Percentiles rank a stretch among this genome's conserved stretches.
Conservation (phyloP, 1,140 invertebrate genomes). For the Eufriesea mexicana region DNA sequence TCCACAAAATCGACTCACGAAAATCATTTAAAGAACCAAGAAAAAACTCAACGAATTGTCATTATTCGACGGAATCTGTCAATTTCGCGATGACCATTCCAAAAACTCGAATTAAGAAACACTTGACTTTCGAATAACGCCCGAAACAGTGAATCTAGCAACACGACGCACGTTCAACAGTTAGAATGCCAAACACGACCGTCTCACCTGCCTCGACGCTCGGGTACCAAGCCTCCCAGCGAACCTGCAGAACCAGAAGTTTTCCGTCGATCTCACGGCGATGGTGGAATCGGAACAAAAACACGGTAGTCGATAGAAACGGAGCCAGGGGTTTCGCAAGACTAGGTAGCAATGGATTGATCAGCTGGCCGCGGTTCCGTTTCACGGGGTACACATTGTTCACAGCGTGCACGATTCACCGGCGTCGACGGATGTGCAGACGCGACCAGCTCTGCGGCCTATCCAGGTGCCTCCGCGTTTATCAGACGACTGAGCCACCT, state of each 20-base stretch:
- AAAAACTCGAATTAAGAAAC: no score
- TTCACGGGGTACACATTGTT: slow-evolving; percentile 43
- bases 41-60: no score
- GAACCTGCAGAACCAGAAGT: not conserved
- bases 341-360: slow-evolving; percentile 15
- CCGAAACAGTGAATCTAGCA: no score
- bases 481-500: slow-evolving; percentile 64
- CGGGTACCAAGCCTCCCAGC: not conserved
- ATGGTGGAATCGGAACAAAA: not conserved
- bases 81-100: no score
- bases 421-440: slow-evolving; percentile 37
- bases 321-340: slow-evolving; percentile 13
- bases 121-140: no score
- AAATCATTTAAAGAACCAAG: no score
- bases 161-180: no score
- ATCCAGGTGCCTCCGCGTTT: slow-evolving; percentile 62
- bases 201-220: not conserved
- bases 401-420: slow-evolving; percentile 25
- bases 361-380: slow-evolving; percentile 23
- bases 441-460: slow-evolving; percentile 15
- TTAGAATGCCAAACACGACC: not conserved
- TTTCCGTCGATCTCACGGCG: not conserved
- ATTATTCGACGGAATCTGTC: no score
- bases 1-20: no score
- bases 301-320: not conserved